Evolutionary conservation across 2,113 vertebrate species (phyloP).

Genomic region (Panurus biarmicus): DNA sequence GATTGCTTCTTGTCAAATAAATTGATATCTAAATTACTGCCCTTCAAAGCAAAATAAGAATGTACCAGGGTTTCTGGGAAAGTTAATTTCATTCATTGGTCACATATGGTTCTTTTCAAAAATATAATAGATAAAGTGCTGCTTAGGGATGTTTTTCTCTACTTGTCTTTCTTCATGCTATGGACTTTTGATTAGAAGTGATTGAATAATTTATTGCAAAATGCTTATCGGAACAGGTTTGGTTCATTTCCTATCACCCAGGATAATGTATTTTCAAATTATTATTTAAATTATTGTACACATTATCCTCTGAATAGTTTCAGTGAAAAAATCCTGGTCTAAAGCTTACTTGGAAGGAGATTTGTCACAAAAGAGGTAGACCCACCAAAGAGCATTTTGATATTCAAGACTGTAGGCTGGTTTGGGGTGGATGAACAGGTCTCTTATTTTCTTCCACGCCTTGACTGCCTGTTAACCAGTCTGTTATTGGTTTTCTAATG

Average conservation of each 20-base stretch:
- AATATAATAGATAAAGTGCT: background rate
- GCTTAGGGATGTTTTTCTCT: background rate
- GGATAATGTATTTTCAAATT: background rate
- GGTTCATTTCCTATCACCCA: background rate
- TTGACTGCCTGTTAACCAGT: conserved; percentile 16
- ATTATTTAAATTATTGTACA: background rate
- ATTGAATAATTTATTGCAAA: conserved; percentile 3
- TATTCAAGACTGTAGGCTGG: background rate
- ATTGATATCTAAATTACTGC: background rate
- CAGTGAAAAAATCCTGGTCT: background rate
- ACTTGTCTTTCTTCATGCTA: background rate
- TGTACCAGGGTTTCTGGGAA: background rate
- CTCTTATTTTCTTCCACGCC: background rate
- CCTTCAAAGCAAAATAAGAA: background rate
- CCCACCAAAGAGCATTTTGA: background rate
- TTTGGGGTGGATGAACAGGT: background rate
- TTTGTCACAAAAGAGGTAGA: background rate
- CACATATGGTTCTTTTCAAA: background rate
- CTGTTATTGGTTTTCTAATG: conserved; percentile 24
- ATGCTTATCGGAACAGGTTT: background rate
- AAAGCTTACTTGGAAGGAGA: background rate
- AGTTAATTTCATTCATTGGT: background rate
- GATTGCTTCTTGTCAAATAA: background rate
- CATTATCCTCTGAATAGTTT: background rate
- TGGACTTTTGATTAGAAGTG: background rate